These are phyloP conservation scores for Pseudococcus viburni DNA, from an alignment of 2,888 invertebrate genomes.

Conservation along the genomic window DNA sequence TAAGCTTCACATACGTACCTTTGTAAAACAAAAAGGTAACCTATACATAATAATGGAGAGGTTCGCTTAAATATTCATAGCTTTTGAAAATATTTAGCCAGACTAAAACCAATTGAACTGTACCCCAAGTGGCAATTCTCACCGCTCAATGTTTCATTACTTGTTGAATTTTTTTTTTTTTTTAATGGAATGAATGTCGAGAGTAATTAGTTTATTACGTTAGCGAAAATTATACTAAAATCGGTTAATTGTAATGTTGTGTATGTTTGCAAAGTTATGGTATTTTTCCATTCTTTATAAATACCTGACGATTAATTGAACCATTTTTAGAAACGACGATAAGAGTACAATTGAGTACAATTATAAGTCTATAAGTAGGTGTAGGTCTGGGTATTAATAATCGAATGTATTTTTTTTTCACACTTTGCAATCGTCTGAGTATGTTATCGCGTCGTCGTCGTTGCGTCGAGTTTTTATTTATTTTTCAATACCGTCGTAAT, in stretches of 20 bases:
- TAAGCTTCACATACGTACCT: too few relatives aligned
- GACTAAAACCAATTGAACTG: neutral
- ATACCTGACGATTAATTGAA: neutral
- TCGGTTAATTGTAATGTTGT: neutral
- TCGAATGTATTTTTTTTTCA: neutral
- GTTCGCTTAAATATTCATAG: neutral
- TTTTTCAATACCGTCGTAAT: conserved; percentile 19
- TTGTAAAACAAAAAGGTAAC: too few relatives aligned
- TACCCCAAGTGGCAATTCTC: neutral
- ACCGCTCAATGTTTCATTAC: neutral
- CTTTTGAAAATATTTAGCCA: neutral
- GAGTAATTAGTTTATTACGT: neutral
- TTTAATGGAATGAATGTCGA: neutral
- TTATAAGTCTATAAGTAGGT: neutral
- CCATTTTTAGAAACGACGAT: neutral
- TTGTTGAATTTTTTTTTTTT: neutral
- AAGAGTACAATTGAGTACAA: neutral
- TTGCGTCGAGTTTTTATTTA: neutral
- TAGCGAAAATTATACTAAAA: neutral
- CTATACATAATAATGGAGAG: neutral
- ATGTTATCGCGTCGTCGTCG: neutral
- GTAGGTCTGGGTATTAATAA: neutral
- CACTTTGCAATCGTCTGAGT: neutral
- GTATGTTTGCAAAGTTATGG: neutral
- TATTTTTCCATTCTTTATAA: neutral